Conservation (phyloP, 2,797 vertebrate genomes). For the Tapirus indicus region DNA sequence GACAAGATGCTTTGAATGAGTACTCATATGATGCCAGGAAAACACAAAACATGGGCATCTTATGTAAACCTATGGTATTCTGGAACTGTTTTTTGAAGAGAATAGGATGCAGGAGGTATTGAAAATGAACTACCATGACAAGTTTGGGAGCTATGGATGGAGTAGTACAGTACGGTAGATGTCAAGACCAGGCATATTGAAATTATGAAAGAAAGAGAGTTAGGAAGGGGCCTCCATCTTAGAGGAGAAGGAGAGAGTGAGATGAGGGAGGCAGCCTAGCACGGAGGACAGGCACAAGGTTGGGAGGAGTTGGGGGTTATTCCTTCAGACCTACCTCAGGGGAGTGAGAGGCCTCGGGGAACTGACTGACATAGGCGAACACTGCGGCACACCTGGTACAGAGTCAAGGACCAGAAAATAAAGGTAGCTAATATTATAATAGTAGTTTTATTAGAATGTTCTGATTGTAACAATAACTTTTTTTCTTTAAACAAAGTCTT, state of each 20-base stretch:
- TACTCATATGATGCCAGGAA: not conserved
- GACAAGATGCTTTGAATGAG: not conserved
- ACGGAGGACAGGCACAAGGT: not conserved
- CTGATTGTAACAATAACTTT: conserved; percentile 79
- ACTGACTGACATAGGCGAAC: not conserved
- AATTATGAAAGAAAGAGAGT: not conserved
- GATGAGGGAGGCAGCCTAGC: not conserved
- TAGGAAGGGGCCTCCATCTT: not conserved
- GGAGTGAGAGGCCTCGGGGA: conserved; percentile 5
- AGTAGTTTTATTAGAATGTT: conserved; percentile 84
- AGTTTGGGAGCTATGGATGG: fast-evolving
- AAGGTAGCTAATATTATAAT: conserved; percentile 75
- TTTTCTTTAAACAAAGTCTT: conserved; percentile 68
- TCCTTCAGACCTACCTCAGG: conserved; percentile 78
- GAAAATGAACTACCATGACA: not conserved
- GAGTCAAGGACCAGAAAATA: conserved; percentile 38
- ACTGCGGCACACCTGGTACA: not conserved
- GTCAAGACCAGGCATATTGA: too few species aligned
- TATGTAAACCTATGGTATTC: not conserved
- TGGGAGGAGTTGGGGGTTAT: conserved; percentile 31
- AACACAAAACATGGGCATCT: not conserved
- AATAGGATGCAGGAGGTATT: not conserved
- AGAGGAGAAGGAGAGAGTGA: not conserved
- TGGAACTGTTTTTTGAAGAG: not conserved
- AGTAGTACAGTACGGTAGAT: not conserved